Percentiles rank a stretch among this genome's conserved stretches.
Conservation (phyloP, 2,888 invertebrate genomes). For the Ischnus inquisitorius region DNA sequence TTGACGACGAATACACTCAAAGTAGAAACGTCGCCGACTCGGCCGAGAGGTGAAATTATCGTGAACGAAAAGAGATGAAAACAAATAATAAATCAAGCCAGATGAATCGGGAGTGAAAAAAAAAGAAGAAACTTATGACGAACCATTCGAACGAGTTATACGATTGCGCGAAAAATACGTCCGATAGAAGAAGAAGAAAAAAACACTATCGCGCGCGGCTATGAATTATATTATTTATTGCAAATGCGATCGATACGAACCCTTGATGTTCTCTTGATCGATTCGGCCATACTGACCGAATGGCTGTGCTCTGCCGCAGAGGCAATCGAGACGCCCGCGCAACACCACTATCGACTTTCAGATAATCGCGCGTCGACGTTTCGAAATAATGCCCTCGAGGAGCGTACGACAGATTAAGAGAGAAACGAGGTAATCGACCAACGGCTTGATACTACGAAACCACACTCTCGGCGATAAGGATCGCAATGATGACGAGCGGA, state of each 20-base stretch:
- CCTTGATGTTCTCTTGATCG: conserved; percentile 37
- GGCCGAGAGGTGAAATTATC: background rate
- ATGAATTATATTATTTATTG: background rate
- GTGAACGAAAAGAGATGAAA: no score
- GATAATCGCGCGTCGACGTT: conserved; percentile 47
- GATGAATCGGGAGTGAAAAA: no score
- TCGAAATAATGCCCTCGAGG: conserved; percentile 32
- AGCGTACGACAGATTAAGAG: conserved; percentile 20
- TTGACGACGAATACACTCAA: conserved; percentile 22
- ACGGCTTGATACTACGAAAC: background rate
- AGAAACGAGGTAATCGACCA: background rate
- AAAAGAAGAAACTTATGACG: no score
- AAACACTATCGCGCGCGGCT: background rate
- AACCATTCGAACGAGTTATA: no score
- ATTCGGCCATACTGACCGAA: conserved; percentile 46
- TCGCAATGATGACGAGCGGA: background rate
- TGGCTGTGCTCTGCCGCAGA: background rate
- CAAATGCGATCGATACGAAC: conserved; percentile 23
- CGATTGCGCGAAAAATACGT: no score
- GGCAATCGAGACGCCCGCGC: background rate
- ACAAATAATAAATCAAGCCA: no score
- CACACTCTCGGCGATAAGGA: conserved; percentile 6
- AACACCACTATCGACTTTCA: conserved; percentile 32
- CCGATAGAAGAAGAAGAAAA: background rate
- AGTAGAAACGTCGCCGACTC: background rate